A percentile compares a stretch with the other conserved stretches of the same genome.
phyloP scores from a whole-genome alignment of 2,888 invertebrate genomes.

The Agrochola litura region DNA sequence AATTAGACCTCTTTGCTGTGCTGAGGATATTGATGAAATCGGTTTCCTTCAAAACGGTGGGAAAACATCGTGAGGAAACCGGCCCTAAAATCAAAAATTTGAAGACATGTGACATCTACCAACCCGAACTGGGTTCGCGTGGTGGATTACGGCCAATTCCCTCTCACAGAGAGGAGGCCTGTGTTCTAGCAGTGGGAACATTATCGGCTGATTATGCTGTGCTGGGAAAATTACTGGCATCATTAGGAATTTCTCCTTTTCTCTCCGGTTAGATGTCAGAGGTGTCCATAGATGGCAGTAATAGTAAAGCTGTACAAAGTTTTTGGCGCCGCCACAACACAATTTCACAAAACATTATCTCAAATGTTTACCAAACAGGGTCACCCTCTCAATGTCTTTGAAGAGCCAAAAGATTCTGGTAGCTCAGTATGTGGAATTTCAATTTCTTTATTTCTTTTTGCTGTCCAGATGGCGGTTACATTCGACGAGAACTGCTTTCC shows the following conservation, averaged over 20 bases:
- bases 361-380: neutral
- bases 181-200: no score
- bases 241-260: neutral
- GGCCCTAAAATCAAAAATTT: no score
- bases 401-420: neutral
- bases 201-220: neutral
- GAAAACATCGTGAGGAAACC: no score
- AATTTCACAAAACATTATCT: neutral
- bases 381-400: neutral
- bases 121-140: no score
- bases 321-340: neutral
- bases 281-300: no score
- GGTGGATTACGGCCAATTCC: no score
- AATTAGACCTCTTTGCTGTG: neutral
- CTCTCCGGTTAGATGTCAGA: neutral
- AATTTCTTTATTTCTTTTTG: neutral
- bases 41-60: no score
- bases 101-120: no score
- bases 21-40: no score
- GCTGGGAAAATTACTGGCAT: neutral
- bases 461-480: neutral
- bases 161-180: no score
- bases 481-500: neutral
- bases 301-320: no score
- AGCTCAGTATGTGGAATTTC: neutral